Percentiles rank a stretch among this genome's conserved stretches.
Conservation (phyloP, 2,113 vertebrate genomes). For the Notothenia coriiceps region DNA sequence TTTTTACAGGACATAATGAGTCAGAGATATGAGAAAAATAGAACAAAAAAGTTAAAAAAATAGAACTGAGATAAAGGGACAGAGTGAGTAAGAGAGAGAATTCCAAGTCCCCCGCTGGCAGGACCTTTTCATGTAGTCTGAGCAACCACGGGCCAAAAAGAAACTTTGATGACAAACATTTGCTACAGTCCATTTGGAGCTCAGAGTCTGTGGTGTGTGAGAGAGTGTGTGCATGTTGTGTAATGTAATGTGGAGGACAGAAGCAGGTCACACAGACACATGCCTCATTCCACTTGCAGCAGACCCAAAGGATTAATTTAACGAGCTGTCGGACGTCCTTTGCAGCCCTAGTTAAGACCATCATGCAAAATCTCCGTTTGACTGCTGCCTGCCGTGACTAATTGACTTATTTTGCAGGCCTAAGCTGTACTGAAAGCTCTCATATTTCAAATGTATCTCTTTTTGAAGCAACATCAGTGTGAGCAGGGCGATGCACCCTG, state of each 20-base stretch:
- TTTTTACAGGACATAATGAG: conserved; percentile 64
- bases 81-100: conserved; percentile 41
- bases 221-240: conserved; percentile 23
- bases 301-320: conserved; percentile 83
- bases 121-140: conserved; percentile 58
- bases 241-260: conserved; percentile 77
- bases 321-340: conserved; percentile 82
- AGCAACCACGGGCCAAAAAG: conserved; percentile 52
- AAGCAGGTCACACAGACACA: conserved; percentile 81
- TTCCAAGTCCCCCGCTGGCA: conserved; percentile 52
- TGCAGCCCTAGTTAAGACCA: conserved; percentile 80
- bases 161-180: conserved; percentile 76
- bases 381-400: conserved; percentile 81
- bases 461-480: conserved; percentile 67
- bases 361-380: conserved; percentile 80
- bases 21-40: conserved; percentile 51
- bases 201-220: conserved; percentile 21
- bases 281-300: conserved; percentile 78
- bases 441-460: conserved; percentile 81
- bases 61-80: conserved; percentile 38
- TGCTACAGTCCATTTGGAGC: conserved; percentile 63
- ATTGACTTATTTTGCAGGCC: conserved; percentile 82
- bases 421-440: conserved; percentile 80
- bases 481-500: conserved; percentile 33
- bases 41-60: conserved; percentile 5